phyloP scores from a whole-genome alignment of 2,797 vertebrate genomes.

The Scolopax bukidnonensis region DNA sequence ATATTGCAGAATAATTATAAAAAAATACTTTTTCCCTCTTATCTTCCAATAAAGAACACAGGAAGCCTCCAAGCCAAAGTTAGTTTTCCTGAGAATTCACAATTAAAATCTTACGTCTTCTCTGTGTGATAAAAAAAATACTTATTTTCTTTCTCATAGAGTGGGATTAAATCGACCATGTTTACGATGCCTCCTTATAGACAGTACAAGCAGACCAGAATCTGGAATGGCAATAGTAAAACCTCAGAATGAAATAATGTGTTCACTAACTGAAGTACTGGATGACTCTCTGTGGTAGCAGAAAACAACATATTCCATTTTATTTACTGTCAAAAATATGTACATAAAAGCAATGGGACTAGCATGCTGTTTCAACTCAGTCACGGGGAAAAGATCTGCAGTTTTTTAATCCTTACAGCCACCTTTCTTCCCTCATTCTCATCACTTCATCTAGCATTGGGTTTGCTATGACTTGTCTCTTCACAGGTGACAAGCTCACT shows the following conservation, averaged over 20 bases:
- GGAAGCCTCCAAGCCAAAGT: neutral
- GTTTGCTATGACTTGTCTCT: neutral
- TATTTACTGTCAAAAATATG: constrained; percentile 46
- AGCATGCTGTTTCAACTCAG: constrained; percentile 3
- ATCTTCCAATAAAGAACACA: neutral
- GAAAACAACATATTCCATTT: constrained; percentile 53
- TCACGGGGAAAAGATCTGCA: neutral
- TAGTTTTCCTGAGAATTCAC: constrained; percentile 25
- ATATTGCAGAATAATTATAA: neutral
- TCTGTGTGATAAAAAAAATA: constrained; percentile 20
- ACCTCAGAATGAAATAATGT: constrained; percentile 42
- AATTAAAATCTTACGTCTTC: constrained; percentile 35
- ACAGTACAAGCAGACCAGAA: neutral
- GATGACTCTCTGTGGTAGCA: constrained; percentile 46
- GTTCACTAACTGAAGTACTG: constrained; percentile 38
- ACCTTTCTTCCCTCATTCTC: neutral
- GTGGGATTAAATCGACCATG: neutral
- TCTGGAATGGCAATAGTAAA: constrained; percentile 46
- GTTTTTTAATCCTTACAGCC: neutral
- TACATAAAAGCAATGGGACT: constrained; percentile 51
- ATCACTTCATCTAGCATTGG: neutral
- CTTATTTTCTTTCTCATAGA: constrained; percentile 16
- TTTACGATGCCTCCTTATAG: constrained; percentile 35
- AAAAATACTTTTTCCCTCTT: neutral
- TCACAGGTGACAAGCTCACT: neutral